These are phyloP conservation scores for Entomobrya multifasciata DNA, from an alignment of 2,888 invertebrate species.

Conservation along the genomic window DNA sequence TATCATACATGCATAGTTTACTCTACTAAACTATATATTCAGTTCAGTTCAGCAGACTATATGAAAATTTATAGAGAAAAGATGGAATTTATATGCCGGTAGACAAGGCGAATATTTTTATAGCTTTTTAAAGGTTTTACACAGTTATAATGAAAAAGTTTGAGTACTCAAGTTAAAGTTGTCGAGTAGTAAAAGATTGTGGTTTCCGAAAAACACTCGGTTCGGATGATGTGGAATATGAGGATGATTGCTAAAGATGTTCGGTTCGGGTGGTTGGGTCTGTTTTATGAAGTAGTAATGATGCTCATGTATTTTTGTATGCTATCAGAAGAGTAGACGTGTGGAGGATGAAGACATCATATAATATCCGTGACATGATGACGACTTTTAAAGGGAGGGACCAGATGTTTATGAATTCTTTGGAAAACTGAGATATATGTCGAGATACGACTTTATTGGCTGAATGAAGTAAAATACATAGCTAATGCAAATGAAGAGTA, in stretches of 20 bases:
- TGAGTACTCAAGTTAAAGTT: no score
- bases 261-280: constrained; percentile 24
- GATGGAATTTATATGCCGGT: no score
- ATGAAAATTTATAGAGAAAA: neutral
- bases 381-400: constrained; percentile 55
- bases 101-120: no score
- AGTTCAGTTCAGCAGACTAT: neutral
- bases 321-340: neutral
- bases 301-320: constrained; percentile 13
- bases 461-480: neutral
- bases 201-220: no score
- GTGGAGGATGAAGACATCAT: neutral
- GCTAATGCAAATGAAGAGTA: no score
- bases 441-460: neutral
- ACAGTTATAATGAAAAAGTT: neutral
- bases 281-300: neutral
- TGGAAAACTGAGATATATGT: constrained; percentile 65
- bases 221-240: constrained; percentile 29
- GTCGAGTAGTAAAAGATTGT: no score
- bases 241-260: constrained; percentile 14
- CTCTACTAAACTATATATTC: no score
- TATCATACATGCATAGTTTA: neutral
- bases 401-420: constrained; percentile 77
- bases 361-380: constrained; percentile 60
- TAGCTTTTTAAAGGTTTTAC: no score